Evolutionary conservation across 2,888 invertebrate species (phyloP).

Genomic region (Sclerodermus sp.): DNA sequence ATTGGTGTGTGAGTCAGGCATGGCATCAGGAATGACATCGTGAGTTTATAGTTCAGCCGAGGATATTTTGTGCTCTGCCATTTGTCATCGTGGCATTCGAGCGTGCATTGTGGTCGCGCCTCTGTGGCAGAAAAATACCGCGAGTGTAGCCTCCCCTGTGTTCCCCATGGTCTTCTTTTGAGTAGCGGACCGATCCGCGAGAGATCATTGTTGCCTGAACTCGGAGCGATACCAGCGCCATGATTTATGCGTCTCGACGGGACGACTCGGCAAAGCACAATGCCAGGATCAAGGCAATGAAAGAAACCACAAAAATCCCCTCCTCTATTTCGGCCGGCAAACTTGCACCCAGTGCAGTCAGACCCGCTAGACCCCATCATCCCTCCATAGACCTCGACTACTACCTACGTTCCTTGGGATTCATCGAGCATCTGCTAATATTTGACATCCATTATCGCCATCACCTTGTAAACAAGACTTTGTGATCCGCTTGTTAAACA

Average conservation of each 20-base stretch:
- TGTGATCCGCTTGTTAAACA: conserved; percentile 44
- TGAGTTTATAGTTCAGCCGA: conserved; percentile 6
- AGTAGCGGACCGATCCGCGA: conserved; percentile 6
- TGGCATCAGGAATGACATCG: conserved; percentile 3
- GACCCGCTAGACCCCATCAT: too few species aligned
- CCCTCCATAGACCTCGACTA: too few species aligned
- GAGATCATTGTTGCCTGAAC: conserved; percentile 47
- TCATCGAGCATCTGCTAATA: conserved; percentile 56
- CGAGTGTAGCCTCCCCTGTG: conserved; percentile 2
- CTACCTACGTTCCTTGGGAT: not conserved
- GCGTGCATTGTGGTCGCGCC: conserved; percentile 53
- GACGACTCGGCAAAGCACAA: conserved; percentile 9
- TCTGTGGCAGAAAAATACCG: conserved; percentile 39
- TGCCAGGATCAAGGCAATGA: conserved; percentile 35
- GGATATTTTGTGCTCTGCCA: conserved; percentile 25
- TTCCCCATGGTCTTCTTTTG: too few species aligned
- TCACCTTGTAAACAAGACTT: conserved; percentile 44
- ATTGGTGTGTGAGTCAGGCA: too few species aligned
- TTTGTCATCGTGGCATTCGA: conserved; percentile 49
- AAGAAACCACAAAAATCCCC: conserved; percentile 37
- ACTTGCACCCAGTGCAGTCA: too few species aligned
- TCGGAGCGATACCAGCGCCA: conserved; percentile 33
- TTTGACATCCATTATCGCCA: conserved; percentile 56
- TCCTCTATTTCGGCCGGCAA: conserved; percentile 38
- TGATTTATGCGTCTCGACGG: conserved; percentile 51